Base-by-base conservation (phyloP, 92 coral and sea anemone genomes). In the Parazoanthus atlanticus region DNA sequence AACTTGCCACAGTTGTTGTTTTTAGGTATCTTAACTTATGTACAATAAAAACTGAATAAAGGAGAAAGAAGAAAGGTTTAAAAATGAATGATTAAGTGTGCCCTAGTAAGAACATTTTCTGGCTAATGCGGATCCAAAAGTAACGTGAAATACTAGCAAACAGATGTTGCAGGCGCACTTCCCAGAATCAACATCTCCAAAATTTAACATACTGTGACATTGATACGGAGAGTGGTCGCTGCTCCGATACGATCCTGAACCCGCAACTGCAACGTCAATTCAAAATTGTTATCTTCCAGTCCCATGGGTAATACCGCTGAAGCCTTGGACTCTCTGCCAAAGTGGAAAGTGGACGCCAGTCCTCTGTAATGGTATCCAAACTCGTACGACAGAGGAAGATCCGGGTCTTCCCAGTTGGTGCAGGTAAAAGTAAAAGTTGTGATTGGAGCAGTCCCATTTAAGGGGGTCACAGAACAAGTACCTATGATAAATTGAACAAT, bases 291-390 rank as follows among this genome's bases (percentile, higher is more conserved):
- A 7, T 74, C 77, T 64, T 90, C 94, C 26, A 91, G 82, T 15
- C 99, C 99, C 81, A 89, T 71, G 5, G 99, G 98, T 31, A 94
- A 74, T 43, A 83, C 65, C 43, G 86, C 78, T 83, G 86, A 83
- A 17, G 77, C 86, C 13, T 71, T 58, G 25, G 86, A 28, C 16
- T 82, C 32, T 19, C 33, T 10, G 10, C 90, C 86, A 46, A 67
- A 40, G 2, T 83, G 64, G 41, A 83, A 83, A 38, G 76, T 83
- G 46, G 28, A 25, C 10, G 78, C 19, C 9, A 41, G 76, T 7
- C 82, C 77, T 17, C 91, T 81, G 28, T 82, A 81, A 49, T 16
- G 33, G 80, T 85, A 78, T 29, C 74, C 87, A 71, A 65, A 85
- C 65, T 89, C 88, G 75, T 89, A 89, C 76, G 89, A 84, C 47